phyloP scores from a whole-genome alignment of 2,113 vertebrate species.

The Lycocorax pyrrhopterus region DNA sequence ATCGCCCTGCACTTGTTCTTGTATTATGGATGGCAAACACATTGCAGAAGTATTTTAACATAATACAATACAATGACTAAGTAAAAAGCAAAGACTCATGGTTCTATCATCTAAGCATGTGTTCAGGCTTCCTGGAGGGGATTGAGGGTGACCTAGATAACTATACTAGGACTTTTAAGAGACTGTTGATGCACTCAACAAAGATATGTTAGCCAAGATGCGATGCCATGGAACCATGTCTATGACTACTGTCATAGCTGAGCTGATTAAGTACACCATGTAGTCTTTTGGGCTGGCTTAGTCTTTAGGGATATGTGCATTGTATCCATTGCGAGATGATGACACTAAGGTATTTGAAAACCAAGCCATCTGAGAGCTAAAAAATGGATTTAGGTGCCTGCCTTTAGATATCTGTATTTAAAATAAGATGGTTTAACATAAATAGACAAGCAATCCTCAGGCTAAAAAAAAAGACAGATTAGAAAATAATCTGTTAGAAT shows the following conservation, averaged over 20 bases:
- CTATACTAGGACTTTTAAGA: not conserved
- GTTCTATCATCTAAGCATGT: not conserved
- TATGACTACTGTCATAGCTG: not conserved
- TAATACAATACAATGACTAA: not conserved
- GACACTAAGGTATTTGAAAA: not conserved
- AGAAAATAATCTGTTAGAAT: not conserved
- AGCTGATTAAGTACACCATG: not conserved
- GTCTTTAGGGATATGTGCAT: not conserved
- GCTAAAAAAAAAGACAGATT: not conserved
- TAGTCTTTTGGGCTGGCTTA: not conserved
- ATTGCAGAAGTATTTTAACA: not conserved
- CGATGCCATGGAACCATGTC: not conserved
- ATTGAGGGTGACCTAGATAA: not conserved
- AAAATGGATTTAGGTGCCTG: not conserved
- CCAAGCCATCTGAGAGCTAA: not conserved
- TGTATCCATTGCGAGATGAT: not conserved
- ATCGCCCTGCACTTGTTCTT: no score
- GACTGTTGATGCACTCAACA: not conserved
- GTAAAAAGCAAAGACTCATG: not conserved
- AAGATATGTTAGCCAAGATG: not conserved
- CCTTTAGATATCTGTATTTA: not conserved
- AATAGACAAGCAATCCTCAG: not conserved
- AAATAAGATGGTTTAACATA: not conserved
- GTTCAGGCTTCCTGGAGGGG: not conserved
- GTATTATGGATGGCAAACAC: not conserved